These are phyloP conservation scores for Galeopsomyia nigrocyanea DNA, from an alignment of 2,888 invertebrate genomes.

Conservation along the genomic window DNA sequence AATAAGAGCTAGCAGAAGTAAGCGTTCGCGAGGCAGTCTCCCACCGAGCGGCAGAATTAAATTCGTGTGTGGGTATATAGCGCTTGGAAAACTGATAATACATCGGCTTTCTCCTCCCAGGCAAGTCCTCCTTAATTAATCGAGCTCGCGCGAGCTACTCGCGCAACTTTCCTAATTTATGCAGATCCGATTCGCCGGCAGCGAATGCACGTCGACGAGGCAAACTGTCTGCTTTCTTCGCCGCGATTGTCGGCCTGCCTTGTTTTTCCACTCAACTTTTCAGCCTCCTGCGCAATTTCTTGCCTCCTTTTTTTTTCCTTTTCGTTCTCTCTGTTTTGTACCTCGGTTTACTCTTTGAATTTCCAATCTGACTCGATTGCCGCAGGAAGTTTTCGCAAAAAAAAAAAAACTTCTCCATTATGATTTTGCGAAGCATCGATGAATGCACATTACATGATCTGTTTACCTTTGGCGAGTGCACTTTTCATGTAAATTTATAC, in stretches of 20 bases:
- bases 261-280: neutral
- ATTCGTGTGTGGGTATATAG: neutral
- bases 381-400: no score
- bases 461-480: no score
- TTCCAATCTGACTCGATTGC: neutral
- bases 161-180: slow-evolving; percentile 51
- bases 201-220: slow-evolving; percentile 38
- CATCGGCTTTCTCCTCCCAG: neutral
- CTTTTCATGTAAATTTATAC: no score
- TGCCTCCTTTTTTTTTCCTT: slow-evolving; percentile 4
- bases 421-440: no score
- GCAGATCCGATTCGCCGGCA: slow-evolving; percentile 52
- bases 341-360: slow-evolving; percentile 2
- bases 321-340: neutral
- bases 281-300: neutral
- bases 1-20: no score
- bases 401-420: no score
- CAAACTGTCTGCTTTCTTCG: slow-evolving; percentile 16
- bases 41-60: no score
- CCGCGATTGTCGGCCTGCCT: neutral
- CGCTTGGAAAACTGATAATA: slow-evolving; percentile 18
- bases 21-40: no score
- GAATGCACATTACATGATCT: no score
- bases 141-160: slow-evolving; percentile 9
- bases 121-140: slow-evolving; percentile 26